Evolutionary conservation across 2,888 invertebrate species (phyloP), one percentile per base, ranked within the genome.

Genomic region (Drosophila anomalata): DNA sequence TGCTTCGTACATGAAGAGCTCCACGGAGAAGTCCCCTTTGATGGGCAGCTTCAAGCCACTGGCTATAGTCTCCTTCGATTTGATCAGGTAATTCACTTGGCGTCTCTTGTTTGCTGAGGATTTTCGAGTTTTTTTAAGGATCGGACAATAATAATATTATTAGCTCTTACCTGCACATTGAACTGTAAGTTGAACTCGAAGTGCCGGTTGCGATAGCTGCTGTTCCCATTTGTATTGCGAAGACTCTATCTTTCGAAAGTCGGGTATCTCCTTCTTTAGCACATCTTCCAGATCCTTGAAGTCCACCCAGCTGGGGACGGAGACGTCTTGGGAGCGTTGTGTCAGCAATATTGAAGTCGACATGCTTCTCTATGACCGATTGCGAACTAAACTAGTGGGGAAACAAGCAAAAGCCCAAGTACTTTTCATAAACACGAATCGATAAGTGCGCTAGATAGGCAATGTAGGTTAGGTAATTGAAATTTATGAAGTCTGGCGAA

Each of bases 1-100:
- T 24, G 61, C 60, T 7, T 74, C 53, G 33, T 89, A 81, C 68
- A 89, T 78, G 8, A 70, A 46, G 6, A 44, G 68, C 47, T 90
- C 90, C 22, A 75, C 62, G 0, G 80, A 66, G 53, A 84, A 89
- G 17, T 78, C 55, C 7, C 76, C 56, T 0, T 14, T 3, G 9
- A 51, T 46, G n/a, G 80, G 66, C 17, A 77, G 51, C 33, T 47
- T 76, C 0, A 42, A 31, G 8, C 50, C 22, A 9, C 0, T 12
- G 7, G 53, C 53, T 0, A 48, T 60, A 0, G 53, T 11, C 7
- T 73, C 46, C n/a, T 57, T 20, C 0, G 79, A 69, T 51, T 85
- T 88, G 2, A 89, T 42, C 42, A 76, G 56, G 46, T 77, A 87
- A 56, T 73, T 79, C 0, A 77, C 9, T 3, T 36, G 46, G 4